Conservation (phyloP, 1,140 invertebrate species). For the Venturia canescens region DNA sequence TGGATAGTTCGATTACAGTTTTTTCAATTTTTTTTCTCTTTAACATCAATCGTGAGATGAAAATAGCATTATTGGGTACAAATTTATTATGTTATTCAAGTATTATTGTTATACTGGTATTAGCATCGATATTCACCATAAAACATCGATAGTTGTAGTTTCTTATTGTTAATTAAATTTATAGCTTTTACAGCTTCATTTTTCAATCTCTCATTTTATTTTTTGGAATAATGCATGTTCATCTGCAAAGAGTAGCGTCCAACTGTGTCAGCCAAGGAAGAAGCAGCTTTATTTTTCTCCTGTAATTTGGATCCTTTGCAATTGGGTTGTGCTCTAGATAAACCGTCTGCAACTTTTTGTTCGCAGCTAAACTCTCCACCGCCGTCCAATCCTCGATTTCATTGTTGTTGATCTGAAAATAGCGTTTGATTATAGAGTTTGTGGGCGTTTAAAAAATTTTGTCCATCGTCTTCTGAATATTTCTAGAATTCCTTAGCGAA, state of each 20-base stretch:
- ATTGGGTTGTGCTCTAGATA: slow-evolving; percentile 97
- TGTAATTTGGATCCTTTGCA: slow-evolving; percentile 89
- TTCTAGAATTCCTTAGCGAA: too few relatives aligned
- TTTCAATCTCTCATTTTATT: slow-evolving; percentile 40
- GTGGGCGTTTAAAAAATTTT: too few relatives aligned
- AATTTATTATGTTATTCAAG: slow-evolving; percentile 31
- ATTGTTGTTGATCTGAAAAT: slow-evolving; percentile 92
- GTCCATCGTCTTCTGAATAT: too few relatives aligned
- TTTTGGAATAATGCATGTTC: slow-evolving; percentile 52
- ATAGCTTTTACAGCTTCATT: background rate
- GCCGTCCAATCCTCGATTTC: slow-evolving; percentile 91
- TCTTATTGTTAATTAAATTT: slow-evolving; percentile 3
- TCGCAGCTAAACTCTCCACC: slow-evolving; percentile 84
- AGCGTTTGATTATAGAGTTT: too few relatives aligned
- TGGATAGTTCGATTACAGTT: background rate
- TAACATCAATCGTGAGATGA: slow-evolving; percentile 3
- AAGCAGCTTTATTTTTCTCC: slow-evolving; percentile 93
- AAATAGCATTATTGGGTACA: slow-evolving; percentile 31
- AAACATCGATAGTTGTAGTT: background rate
- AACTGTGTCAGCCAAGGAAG: slow-evolving; percentile 93
- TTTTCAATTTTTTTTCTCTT: slow-evolving; percentile 13
- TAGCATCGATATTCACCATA: slow-evolving; percentile 28
- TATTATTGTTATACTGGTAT: background rate
- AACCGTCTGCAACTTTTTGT: slow-evolving; percentile 90
- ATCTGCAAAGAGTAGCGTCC: slow-evolving; percentile 94